Evolutionary conservation across 37 sponge, comb jelly and placozoan genomes (phyloP).

Genomic region (Tethya wilhelma): DNA sequence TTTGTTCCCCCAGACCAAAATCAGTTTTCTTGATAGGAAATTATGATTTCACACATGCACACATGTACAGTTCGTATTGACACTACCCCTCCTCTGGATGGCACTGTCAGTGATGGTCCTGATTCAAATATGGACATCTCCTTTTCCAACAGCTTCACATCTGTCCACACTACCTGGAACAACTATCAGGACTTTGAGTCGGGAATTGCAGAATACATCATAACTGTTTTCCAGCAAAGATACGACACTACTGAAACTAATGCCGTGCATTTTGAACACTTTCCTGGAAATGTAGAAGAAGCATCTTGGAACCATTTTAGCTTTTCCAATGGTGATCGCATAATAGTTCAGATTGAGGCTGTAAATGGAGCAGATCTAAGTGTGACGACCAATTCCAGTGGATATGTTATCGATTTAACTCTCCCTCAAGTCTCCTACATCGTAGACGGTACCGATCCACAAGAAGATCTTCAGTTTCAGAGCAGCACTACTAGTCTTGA

Average conservation of each 20-base stretch:
- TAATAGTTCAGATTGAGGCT: conserved; percentile 44
- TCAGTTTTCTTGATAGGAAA: background rate
- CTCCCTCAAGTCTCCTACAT: conserved; percentile 58
- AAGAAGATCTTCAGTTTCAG: conserved; percentile 33
- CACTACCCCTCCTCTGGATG: conserved; percentile 57
- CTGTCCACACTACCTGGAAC: conserved; percentile 58
- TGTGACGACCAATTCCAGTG: conserved; percentile 31
- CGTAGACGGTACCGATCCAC: conserved; percentile 29
- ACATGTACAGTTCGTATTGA: conserved; percentile 66
- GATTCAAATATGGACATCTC: background rate
- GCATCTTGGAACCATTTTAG: conserved; percentile 34
- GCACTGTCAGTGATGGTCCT: conserved; percentile 60
- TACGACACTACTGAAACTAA: background rate
- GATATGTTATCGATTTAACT: conserved; percentile 56
- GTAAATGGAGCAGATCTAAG: conserved; percentile 66
- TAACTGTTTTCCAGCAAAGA: conserved; percentile 21
- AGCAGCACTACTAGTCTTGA: background rate
- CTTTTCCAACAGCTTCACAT: conserved; percentile 56
- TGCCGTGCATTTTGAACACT: background rate
- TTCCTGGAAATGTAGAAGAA: conserved; percentile 3
- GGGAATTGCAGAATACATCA: conserved; percentile 58
- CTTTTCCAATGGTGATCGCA: conserved; percentile 55
- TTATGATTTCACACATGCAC: background rate
- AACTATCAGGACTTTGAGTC: conserved; percentile 77
- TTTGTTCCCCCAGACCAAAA: no score